Conservation (phyloP, 2,888 invertebrate species). For the Leucania comma region DNA sequence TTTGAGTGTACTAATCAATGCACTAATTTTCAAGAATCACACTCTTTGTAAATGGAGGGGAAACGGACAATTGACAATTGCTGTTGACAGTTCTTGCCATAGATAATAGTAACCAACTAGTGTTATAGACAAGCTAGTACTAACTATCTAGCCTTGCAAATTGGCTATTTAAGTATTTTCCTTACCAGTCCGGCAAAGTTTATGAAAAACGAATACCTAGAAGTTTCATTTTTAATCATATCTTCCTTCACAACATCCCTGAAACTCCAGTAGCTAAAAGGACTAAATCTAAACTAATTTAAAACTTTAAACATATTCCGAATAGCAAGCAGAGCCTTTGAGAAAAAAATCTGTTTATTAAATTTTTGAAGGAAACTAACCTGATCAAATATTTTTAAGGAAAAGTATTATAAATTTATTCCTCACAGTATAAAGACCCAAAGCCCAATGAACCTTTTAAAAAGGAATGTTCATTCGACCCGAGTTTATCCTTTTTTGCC, state of each 20-base stretch:
- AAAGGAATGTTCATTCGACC: constrained; percentile 41
- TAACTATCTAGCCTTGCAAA: neutral
- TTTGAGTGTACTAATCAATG: too few relatives aligned
- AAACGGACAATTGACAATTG: neutral
- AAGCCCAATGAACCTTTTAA: constrained; percentile 38
- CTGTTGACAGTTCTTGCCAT: neutral
- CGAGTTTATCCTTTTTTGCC: constrained; percentile 22
- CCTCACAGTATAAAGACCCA: constrained; percentile 20
- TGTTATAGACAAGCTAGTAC: neutral
- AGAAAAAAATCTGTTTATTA: constrained; percentile 34
- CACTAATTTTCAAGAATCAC: neutral
- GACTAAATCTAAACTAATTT: constrained; percentile 21
- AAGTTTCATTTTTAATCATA: constrained; percentile 12
- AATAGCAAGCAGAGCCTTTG: neutral
- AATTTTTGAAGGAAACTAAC: constrained; percentile 32
- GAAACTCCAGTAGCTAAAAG: constrained; percentile 1
- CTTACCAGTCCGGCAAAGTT: too few relatives aligned
- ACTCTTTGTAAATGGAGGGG: neutral
- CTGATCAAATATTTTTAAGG: constrained; percentile 49
- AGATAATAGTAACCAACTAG: neutral
- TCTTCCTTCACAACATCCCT: neutral
- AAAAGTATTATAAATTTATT: constrained; percentile 55
- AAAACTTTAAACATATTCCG: constrained; percentile 19
- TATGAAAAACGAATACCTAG: too few relatives aligned
- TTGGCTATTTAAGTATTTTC: too few relatives aligned